Evolutionary conservation across 2,113 vertebrate species (phyloP), one percentile per base, ranked within the genome.

Genomic region (Semnornis frantzii): DNA sequence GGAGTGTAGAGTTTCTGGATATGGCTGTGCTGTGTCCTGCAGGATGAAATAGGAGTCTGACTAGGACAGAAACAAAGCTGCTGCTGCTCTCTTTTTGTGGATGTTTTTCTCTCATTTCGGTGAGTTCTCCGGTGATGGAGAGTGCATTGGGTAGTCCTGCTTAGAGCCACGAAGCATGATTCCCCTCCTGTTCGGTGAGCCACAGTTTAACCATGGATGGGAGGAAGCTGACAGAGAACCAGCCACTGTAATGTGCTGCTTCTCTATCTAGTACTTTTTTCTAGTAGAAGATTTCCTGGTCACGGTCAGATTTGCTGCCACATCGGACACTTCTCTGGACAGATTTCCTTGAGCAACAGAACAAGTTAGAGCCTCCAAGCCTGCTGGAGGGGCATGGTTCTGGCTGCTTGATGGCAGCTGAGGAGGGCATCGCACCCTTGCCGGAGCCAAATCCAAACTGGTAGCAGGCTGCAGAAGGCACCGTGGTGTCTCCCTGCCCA

Each of bases 251-350:
- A 83, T 8, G 20, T 23, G 74, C 18, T 73, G 65, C 23, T 88
- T 68, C 42, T 37, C 54, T 52, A 5, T 24, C 33, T 0, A 0
- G 3, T 34, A 10, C 5, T 23, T 1, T 1, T 17, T 62, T 33
- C 57, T 64, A 30, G 39, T 5, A 4, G 30, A 71, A 59, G 34
- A 13, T 58, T 50, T 84, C 39, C 21, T 25, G 48, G 37, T n/a
- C 24, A 6, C 37, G 12, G 27, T 20, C 5, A 8, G 55, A 25
- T 68, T 87, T 71, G 20, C 21, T 27, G 37, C 20, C 25, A 6
- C 25, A 20, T 4, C 3, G 1, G 3, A 54, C 2, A 0, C 18
- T 79, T 58, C 28, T 34, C 33, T 16, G 10, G 44, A 33, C 50
- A 30, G 55, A 23, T 19, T 33, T 78, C 10, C 27, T 15, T 64